A percentile compares a stretch with the other conserved stretches of the same genome.
phyloP scores from a whole-genome alignment of 2,888 invertebrate genomes.

The Agriopis aurantiaria region DNA sequence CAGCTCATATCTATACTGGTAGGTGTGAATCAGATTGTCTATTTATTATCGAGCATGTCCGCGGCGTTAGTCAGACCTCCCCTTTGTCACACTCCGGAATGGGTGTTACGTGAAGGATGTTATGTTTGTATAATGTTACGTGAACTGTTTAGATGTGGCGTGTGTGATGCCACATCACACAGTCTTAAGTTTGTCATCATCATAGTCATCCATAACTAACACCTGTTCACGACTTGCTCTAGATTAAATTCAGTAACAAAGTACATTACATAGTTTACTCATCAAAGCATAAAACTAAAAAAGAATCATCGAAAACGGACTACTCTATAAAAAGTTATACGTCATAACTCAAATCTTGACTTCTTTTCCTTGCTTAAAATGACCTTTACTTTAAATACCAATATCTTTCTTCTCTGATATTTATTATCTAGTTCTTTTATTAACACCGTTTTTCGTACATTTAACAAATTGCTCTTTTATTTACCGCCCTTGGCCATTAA shows the following conservation, averaged over 20 bases:
- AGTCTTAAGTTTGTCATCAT: not conserved
- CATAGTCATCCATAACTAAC: too few species aligned
- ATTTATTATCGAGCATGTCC: slow-evolving; percentile 43
- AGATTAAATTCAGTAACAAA: too few species aligned
- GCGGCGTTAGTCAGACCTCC: slow-evolving; percentile 37
- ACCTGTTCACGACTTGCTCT: too few species aligned
- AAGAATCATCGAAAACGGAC: too few species aligned
- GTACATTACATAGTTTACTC: too few species aligned
- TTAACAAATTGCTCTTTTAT: slow-evolving; percentile 4
- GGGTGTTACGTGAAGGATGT: slow-evolving; percentile 8
- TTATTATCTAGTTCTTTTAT: slow-evolving; percentile 1
- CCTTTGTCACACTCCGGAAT: slow-evolving; percentile 24
- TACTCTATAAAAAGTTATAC: too few species aligned
- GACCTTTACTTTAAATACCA: slow-evolving; percentile 5
- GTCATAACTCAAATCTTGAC: too few species aligned
- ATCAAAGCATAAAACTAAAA: too few species aligned
- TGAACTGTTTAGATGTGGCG: not conserved
- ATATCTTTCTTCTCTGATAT: not conserved
- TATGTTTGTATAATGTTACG: slow-evolving; percentile 21
- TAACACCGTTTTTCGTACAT: not conserved
- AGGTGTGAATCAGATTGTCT: slow-evolving; percentile 31
- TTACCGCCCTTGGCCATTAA: slow-evolving; percentile 4
- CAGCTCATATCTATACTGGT: slow-evolving; percentile 5
- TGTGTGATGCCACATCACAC: not conserved
- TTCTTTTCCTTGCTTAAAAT: not conserved